Conservation (phyloP, 1,140 invertebrate species). For the Euwallacea fornicatus region DNA sequence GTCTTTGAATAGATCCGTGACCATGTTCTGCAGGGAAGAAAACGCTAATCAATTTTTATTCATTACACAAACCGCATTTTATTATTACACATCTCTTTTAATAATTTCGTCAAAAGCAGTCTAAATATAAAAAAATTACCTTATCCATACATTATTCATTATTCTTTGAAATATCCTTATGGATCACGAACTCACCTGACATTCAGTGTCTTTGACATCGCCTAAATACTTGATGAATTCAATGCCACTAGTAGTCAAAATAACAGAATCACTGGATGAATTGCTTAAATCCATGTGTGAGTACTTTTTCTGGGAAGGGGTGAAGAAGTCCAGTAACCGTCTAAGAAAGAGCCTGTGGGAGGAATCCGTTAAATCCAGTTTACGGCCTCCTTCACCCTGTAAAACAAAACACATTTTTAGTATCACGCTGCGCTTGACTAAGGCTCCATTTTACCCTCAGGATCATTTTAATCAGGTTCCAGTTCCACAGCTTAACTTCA, state of each 20-base stretch:
- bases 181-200: constrained; percentile 17
- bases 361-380: constrained; percentile 69
- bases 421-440: not conserved
- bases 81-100: too few species aligned
- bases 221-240: constrained; percentile 78
- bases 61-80: too few species aligned
- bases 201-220: constrained; percentile 60
- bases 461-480: constrained; percentile 77
- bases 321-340: constrained; percentile 81
- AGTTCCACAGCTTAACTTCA: constrained; percentile 78
- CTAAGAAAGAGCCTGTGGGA: constrained; percentile 78
- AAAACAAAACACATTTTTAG: constrained; percentile 4
- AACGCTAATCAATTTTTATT: too few species aligned
- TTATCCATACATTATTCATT: not conserved
- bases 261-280: constrained; percentile 56
- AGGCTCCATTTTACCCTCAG: constrained; percentile 64
- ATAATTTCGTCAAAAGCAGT: too few species aligned
- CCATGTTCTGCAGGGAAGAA: constrained; percentile 47
- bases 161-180: constrained; percentile 6
- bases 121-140: not conserved
- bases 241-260: constrained; percentile 72
- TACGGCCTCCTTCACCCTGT: constrained; percentile 45
- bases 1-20: constrained; percentile 80
- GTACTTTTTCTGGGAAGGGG: constrained; percentile 85
- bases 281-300: constrained; percentile 67